Base-by-base conservation (phyloP, 1,140 invertebrate genomes). In the Chrysoperla carnea region DNA sequence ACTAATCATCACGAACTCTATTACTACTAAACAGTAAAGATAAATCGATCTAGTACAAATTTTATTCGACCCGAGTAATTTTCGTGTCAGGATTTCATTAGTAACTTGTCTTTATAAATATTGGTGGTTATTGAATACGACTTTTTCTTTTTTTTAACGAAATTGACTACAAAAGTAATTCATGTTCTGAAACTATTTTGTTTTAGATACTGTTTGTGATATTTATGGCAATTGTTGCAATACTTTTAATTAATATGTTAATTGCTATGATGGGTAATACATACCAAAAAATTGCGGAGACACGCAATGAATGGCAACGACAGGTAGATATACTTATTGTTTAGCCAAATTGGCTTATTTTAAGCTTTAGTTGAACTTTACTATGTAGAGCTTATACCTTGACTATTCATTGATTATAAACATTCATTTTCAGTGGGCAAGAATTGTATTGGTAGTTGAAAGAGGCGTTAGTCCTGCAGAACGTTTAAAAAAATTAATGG, bases 181-280 rank as follows among this genome's bases (percentile, higher is more conserved):
- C n/a, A n/a, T 52, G 17, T 23, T 2, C 2, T 23, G 17, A 23
- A 23, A 23, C 17, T 23, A 23, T 23, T 23, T 23, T 23, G 11
- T 55, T 70, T 57, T 47, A 92, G 87, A 66, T 88, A 23, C 64
- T 94, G 14, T 97, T 96, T 63, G 81, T 96, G 11, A 66, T 96
- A 2, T 98, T 92, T 64, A 96, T 97, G 89, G 85, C 82, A 40
- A 85, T 97, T 52, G 93, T 97, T 14, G 87, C 88, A 1, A 83
- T 98, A 49, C 65, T 98, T 8, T 66, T 98, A 42, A 85, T 99
- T 11, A 98, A 99, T 71, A 92, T 99, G 88, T 70, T 99, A 56
- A 98, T 99, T 54, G 94, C 94, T 51, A 98, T 98, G 93, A 97
- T 99, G 93, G 94, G 93, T 1, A 95, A 97, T 59, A 98, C 94